Percentiles rank a stretch among this genome's conserved stretches.
phyloP scores from a whole-genome alignment of 2,113 vertebrate genomes.

The Coptodon bakossiorum region DNA sequence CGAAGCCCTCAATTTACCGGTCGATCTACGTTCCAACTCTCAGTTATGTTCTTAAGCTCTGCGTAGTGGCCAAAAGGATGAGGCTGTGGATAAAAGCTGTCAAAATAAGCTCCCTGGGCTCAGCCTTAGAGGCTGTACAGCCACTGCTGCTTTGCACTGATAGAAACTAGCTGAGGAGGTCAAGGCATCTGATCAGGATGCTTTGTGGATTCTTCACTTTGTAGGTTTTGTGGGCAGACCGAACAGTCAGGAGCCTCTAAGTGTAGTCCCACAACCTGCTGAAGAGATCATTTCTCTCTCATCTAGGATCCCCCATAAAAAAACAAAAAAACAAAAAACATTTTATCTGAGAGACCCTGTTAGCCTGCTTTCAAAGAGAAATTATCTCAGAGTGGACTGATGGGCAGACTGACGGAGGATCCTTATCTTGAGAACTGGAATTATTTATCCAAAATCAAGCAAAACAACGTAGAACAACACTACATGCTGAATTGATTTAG shows the following conservation, averaged over 20 bases:
- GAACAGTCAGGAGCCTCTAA: background rate
- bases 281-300: background rate
- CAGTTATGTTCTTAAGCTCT: background rate
- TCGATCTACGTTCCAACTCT: background rate
- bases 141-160: background rate
- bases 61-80: background rate
- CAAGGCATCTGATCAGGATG: background rate
- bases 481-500: background rate
- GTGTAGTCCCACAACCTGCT: rapidly evolving
- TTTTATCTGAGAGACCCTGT: background rate
- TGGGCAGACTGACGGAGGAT: background rate
- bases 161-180: background rate
- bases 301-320: background rate
- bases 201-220: background rate
- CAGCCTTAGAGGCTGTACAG: background rate
- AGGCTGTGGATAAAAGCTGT: background rate
- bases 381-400: background rate
- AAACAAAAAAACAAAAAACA: background rate
- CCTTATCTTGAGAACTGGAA: background rate
- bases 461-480: background rate
- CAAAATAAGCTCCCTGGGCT: background rate
- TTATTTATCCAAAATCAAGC: background rate
- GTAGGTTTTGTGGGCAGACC: background rate
- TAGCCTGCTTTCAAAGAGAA: background rate
- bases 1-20: background rate